phyloP scores from a whole-genome alignment of 2,888 invertebrate species.

The Aleiodes testaceus region DNA sequence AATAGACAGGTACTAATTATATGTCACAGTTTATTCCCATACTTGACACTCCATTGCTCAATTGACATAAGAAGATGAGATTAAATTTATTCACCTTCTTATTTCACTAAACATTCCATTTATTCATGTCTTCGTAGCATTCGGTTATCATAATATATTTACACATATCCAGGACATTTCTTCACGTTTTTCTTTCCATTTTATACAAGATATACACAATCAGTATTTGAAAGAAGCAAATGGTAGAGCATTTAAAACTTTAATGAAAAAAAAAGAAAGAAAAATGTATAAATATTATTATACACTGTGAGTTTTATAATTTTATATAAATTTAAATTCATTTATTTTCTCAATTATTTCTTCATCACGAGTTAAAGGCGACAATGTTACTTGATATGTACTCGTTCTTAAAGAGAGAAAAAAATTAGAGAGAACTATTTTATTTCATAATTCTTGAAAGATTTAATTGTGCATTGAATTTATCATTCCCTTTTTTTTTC shows the following conservation, averaged over 20 bases:
- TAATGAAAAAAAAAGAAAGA: not conserved
- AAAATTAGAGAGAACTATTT: not conserved
- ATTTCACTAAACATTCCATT: not conserved
- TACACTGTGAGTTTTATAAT: not conserved
- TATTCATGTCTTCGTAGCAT: not conserved
- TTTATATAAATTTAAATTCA: not conserved
- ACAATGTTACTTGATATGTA: slow-evolving; percentile 23
- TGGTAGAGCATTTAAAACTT: not conserved
- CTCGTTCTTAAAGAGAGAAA: slow-evolving; percentile 14
- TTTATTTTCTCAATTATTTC: not conserved
- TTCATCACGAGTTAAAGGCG: slow-evolving; percentile 24
- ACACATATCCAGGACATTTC: not conserved
- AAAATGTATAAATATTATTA: not conserved
- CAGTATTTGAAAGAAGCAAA: no score
- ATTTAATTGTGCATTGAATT: not conserved
- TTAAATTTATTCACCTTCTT: no score
- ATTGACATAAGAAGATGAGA: no score
- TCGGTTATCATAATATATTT: no score
- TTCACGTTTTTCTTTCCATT: slow-evolving; percentile 2
- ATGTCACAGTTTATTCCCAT: no score
- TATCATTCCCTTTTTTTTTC: not conserved
- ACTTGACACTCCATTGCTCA: no score
- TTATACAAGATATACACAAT: not conserved
- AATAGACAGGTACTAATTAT: no score
- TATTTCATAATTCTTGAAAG: slow-evolving; percentile 8